phyloP scores from a whole-genome alignment of 2,888 invertebrate genomes.

The Cancer borealis region DNA sequence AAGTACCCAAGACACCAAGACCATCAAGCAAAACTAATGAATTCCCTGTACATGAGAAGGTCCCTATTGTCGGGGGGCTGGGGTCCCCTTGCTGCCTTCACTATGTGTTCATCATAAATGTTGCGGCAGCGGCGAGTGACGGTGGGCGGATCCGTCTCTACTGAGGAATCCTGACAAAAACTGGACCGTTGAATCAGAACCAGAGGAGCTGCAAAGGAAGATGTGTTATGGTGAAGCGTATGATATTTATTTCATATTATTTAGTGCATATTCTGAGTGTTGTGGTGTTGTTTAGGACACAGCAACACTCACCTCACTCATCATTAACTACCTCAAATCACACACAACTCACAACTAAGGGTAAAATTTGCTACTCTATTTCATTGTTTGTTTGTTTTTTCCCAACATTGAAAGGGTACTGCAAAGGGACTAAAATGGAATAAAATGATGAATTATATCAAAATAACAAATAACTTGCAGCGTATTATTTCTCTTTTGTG shows the following conservation, averaged over 20 bases:
- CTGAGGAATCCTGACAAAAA: slow-evolving; percentile 66
- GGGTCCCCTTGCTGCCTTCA: slow-evolving; percentile 56
- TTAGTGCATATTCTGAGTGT: no score
- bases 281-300: no score
- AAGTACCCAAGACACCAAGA: background rate
- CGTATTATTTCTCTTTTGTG: background rate
- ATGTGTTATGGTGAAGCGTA: background rate
- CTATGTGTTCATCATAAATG: slow-evolving; percentile 61
- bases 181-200: slow-evolving; percentile 71
- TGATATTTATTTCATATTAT: no score
- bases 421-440: background rate
- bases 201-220: slow-evolving; percentile 63
- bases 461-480: no score
- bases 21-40: slow-evolving; percentile 65
- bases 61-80: slow-evolving; percentile 65
- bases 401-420: no score
- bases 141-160: slow-evolving; percentile 70
- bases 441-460: no score
- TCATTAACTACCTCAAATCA: no score
- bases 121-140: slow-evolving; percentile 68
- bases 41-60: slow-evolving; percentile 64
- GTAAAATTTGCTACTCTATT: no score
- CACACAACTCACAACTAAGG: no score
- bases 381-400: no score
- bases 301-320: no score